Evolutionary conservation across 2,888 invertebrate species (phyloP), one percentile per base, ranked within the genome.

Genomic region (Cataglyphis rosenhaueri): DNA sequence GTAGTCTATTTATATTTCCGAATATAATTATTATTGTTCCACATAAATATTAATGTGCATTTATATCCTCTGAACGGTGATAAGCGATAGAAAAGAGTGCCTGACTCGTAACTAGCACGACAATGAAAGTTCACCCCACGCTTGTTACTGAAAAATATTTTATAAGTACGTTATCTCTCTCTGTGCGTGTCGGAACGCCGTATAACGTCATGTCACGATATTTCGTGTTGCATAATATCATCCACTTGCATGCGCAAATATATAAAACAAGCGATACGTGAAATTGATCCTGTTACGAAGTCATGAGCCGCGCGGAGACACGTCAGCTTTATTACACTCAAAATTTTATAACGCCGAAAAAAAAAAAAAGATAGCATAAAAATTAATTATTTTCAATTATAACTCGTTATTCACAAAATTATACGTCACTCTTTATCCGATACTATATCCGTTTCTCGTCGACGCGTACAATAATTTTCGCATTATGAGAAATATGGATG

Each of bases 211-310:
- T 62, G 83, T 83, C 83, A 81, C 84, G 82, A 81, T 83, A 83
- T 62, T 84, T 57, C 70, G 76, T 52, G 52, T 82, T 81, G 71
- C 68, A 86, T 83, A 88, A 83, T 82, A 84, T 73, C 79, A 62
- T 41, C 41, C 55, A 74, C 25, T 62, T 78, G 41, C 66, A 81
- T 71, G 74, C 75, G 82, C 35, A 65, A 59, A 74, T 70, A 44
- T 64, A 75, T 71, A 68, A 76, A 76, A 76, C 38, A 21, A n/a
- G n/a, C 32, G 71, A n/a, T 10, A 44, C 68, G 68, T 38, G 38
- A 68, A 76, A 68, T 35, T 65, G 48, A 52, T 25, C 35, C 25
- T 64, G 32, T 64, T 38, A 48, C 18, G 25, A 75, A 75, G 61
- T 71, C 59, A n/a, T 35, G 48, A 48, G 48, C 48, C 62, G 25